Base-by-base conservation (phyloP, 2,888 invertebrate species). In the Toxonevra muliebris region DNA sequence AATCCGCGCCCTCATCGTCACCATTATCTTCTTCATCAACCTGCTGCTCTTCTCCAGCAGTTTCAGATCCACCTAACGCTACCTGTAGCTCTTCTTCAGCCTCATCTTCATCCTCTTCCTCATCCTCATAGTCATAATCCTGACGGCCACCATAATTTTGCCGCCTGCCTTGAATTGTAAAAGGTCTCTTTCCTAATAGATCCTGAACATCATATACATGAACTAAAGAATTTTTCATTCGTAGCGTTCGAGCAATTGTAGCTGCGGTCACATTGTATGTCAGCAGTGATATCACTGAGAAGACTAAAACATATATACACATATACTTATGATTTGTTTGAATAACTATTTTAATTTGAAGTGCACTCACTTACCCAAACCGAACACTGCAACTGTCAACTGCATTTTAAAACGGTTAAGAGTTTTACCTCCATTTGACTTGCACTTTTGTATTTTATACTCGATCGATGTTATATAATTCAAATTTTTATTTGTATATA, bases 391-490 rank as follows among this genome's bases (percentile, higher is more conserved):
- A 54, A 69, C 61, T 65, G 72, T 59, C 61, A 69, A 61, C 64
- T 61, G 69, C 72, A 72, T 72, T 61, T 69, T 59, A 3, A 12
- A 61, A 70, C 61, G 68, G 65, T 63, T 50, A 43, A 12, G 52
- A 17, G 0, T 13, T 15, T 11, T 43, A 42, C 12, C n/a, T 58
- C 17, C 19, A 58, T 17, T 43, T 12, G 12, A 41, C 19, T 58
- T 43, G 10, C 17, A 58, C 43, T 43, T 43, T 11, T 1, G 2
- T 42, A 17, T 10, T 15, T 60, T 45, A 30, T 50, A 60, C 13
- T n/a, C 48, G 30, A n/a, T 45, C 60, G 30, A 60, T 19, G 45
- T 60, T 48, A 48, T 60, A 30, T 30, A 30, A 30, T 30, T 30
- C 30, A 30, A 30, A 30, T 30, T 30, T 4, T 30, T 30, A 4